phyloP scores from a whole-genome alignment of 2,113 vertebrate species.

The Sinosuthora webbiana region DNA sequence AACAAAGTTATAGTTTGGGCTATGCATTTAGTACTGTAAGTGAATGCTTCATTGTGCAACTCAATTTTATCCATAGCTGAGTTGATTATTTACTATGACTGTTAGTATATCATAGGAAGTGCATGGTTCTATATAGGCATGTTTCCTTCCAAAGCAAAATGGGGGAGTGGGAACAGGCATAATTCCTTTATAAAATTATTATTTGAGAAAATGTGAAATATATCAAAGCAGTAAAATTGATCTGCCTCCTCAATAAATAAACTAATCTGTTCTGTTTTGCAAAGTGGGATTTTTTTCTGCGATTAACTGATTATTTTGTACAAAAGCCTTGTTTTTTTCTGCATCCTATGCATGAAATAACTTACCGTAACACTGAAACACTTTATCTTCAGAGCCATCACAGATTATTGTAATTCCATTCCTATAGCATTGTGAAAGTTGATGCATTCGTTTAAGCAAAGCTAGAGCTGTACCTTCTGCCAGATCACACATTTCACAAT shows the following conservation, averaged over 20 bases:
- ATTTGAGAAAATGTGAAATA: neutral
- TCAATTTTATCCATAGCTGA: neutral
- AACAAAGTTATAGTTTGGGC: neutral
- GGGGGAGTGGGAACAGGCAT: neutral
- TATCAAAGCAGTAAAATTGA: neutral
- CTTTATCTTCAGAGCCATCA: neutral
- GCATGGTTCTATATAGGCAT: neutral
- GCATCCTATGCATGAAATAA: neutral
- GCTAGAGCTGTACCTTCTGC: neutral
- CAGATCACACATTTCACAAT: slow-evolving; percentile 13
- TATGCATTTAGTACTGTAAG: neutral
- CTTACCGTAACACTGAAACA: neutral
- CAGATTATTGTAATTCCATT: neutral
- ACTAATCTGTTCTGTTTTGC: neutral
- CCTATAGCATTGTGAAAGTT: neutral
- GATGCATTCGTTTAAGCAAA: neutral
- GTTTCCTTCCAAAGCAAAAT: neutral
- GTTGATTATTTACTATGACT: neutral
- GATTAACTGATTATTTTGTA: neutral
- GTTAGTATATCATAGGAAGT: neutral
- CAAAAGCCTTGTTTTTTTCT: neutral
- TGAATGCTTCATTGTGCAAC: neutral
- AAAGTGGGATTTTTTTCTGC: neutral
- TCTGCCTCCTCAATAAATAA: neutral
- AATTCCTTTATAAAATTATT: neutral